phyloP scores from a whole-genome alignment of 2,888 invertebrate genomes.

The Heteromurus nitidus region DNA sequence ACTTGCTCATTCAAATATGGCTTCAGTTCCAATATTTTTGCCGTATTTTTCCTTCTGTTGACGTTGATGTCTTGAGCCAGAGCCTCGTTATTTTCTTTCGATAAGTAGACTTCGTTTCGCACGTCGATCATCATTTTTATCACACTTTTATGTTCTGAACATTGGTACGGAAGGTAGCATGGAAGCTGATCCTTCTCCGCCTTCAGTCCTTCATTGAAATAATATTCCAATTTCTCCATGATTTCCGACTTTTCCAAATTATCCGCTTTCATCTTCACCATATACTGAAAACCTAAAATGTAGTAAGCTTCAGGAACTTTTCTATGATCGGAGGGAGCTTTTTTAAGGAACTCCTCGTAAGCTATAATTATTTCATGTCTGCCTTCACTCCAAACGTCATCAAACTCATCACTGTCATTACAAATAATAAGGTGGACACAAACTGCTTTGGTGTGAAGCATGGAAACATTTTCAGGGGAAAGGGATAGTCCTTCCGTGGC shows the following conservation, averaged over 20 bases:
- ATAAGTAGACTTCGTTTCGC: background rate
- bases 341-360: background rate
- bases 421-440: background rate
- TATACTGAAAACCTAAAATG: background rate
- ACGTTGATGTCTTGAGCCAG: too few relatives aligned
- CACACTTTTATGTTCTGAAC: background rate
- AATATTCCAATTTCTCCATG: too few relatives aligned
- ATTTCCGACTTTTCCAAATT: background rate
- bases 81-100: background rate
- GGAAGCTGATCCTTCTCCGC: slow-evolving; percentile 4
- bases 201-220: background rate
- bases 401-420: background rate
- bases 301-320: slow-evolving; percentile 5
- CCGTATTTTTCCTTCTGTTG: too few relatives aligned
- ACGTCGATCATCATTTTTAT: too few relatives aligned
- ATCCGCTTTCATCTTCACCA: background rate
- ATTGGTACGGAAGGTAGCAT: slow-evolving; percentile 7
- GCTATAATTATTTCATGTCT: background rate
- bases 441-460: background rate
- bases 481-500: background rate
- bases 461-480: background rate
- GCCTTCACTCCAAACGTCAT: too few relatives aligned
- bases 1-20: background rate
- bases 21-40: background rate
- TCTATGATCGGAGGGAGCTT: slow-evolving; percentile 1